Evolutionary conservation across 2,113 vertebrate species (phyloP).

Genomic region (Melospiza georgiana): DNA sequence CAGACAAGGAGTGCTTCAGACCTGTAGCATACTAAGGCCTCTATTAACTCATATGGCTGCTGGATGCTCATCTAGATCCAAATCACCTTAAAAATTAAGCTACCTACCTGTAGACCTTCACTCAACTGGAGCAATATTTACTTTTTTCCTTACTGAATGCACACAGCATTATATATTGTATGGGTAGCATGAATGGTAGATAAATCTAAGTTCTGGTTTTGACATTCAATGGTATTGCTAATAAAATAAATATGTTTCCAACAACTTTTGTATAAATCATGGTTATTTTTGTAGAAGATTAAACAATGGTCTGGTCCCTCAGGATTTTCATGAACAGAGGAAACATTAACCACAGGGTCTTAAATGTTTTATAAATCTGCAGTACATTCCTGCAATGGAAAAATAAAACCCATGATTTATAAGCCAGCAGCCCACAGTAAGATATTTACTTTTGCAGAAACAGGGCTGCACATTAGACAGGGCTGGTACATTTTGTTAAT

Average conservation of each 20-base stretch:
- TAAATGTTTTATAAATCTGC: conserved; percentile 40
- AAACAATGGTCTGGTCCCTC: conserved; percentile 70
- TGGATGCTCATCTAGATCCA: neutral
- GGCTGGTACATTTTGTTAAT: neutral
- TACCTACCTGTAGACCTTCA: neutral
- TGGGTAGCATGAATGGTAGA: neutral
- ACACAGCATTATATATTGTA: neutral
- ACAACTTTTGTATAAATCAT: conserved; percentile 69
- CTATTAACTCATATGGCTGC: neutral
- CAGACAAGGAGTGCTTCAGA: neutral
- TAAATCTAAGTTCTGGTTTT: conserved; percentile 64
- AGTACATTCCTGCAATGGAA: neutral
- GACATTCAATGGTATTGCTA: neutral
- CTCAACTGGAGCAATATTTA: conserved; percentile 11
- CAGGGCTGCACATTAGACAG: neutral
- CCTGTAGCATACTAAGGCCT: neutral
- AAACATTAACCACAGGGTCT: conserved; percentile 59
- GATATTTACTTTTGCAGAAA: conserved; percentile 1
- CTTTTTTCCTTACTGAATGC: conserved; percentile 5
- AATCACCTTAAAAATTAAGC: neutral
- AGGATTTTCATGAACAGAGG: conserved; percentile 63
- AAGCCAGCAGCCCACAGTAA: neutral
- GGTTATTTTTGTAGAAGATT: conserved; percentile 69
- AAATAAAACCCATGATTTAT: conserved; percentile 66
- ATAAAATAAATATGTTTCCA: conserved; percentile 27